A percentile compares a stretch with the other conserved stretches of the same genome.
These are phyloP conservation scores for Temnothorax curvispinosus DNA, from an alignment of 1,140 invertebrate species.

Conservation along the genomic window DNA sequence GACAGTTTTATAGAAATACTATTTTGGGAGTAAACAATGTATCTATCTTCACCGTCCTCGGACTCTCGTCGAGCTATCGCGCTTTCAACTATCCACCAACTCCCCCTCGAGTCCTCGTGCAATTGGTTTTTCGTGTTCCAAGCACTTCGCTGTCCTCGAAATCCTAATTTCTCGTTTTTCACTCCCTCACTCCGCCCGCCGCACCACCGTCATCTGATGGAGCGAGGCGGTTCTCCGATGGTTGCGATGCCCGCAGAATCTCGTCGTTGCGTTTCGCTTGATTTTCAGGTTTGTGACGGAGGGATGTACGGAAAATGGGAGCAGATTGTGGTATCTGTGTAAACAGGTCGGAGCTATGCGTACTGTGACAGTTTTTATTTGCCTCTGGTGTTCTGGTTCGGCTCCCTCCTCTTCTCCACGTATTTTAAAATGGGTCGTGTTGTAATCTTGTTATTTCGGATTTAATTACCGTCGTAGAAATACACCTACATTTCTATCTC, in stretches of 20 bases:
- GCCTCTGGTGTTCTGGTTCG: conserved; percentile 12
- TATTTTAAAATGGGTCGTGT: conserved; percentile 39
- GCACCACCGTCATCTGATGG: conserved; percentile 32
- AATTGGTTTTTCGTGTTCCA: conserved; percentile 78
- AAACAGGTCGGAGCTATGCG: conserved; percentile 53
- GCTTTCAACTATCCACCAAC: conserved; percentile 40
- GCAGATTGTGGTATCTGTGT: conserved; percentile 56
- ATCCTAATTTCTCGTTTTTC: conserved; percentile 77
- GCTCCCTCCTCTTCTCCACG: conserved; percentile 2
- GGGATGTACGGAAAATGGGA: conserved; percentile 29
- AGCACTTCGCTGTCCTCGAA: conserved; percentile 72
- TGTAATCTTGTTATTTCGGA: conserved; percentile 28
- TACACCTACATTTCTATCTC: background rate
- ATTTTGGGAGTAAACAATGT: conserved; percentile 50
- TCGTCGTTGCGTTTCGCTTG: conserved; percentile 39
- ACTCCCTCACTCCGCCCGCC: conserved; percentile 39
- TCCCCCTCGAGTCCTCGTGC: conserved; percentile 65
- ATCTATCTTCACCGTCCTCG: conserved; percentile 18
- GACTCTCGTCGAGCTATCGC: conserved; percentile 56
- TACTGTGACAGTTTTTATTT: conserved; percentile 48
- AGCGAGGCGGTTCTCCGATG: conserved; percentile 31
- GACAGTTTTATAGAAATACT: conserved; percentile 39
- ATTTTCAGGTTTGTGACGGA: conserved; percentile 36
- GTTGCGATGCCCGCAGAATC: conserved; percentile 42
- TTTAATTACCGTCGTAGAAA: conserved; percentile 24